Conservation (phyloP, 30 jellyfish, hydroid and myxozoan genomes). For the Nemopilema nomurai region DNA sequence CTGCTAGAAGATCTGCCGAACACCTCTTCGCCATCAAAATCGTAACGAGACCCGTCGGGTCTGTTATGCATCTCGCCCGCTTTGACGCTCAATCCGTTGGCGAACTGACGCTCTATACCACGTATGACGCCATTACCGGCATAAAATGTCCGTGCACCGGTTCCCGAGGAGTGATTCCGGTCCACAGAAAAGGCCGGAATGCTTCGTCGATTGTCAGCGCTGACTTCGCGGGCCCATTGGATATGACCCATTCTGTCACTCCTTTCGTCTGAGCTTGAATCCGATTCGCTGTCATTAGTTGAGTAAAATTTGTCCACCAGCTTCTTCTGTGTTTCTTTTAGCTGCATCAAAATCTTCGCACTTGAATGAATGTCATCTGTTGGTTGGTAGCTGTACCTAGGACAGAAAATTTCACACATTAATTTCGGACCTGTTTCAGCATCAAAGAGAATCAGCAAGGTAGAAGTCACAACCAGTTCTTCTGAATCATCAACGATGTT, state of each 20-base stretch:
- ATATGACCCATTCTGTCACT: conserved; percentile 1
- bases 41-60: not conserved
- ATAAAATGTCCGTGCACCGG: not conserved
- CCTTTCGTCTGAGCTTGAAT: conserved; percentile 49
- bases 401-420: not conserved
- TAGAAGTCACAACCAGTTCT: no score
- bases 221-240: not conserved
- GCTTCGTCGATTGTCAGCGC: not conserved
- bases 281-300: conserved; percentile 48
- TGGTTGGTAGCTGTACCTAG: conserved; percentile 32
- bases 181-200: not conserved
- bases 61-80: not conserved
- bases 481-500: no score
- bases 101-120: not conserved
- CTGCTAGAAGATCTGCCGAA: not conserved
- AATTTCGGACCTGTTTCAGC: not conserved
- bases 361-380: conserved; percentile 64
- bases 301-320: conserved; percentile 14
- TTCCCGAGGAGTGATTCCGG: not conserved
- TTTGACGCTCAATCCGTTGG: not conserved
- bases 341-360: conserved; percentile 61
- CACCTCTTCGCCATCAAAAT: not conserved
- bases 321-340: conserved; percentile 48
- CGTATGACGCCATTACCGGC: not conserved
- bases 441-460: no score